phyloP scores from a whole-genome alignment of 2,888 invertebrate genomes.

The Entomobrya multifasciata region DNA sequence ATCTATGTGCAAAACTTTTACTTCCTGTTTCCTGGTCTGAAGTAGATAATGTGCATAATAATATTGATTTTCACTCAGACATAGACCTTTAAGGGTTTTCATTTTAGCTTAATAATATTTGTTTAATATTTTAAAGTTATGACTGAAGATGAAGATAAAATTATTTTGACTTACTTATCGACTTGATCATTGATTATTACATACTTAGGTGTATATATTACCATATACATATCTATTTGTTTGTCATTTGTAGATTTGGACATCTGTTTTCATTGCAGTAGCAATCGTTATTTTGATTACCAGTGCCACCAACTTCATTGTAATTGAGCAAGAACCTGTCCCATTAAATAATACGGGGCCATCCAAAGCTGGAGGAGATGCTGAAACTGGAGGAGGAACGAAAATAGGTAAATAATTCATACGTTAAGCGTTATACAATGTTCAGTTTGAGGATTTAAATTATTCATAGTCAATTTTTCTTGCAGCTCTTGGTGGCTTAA shows the following conservation, averaged over 20 bases:
- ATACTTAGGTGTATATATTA: too few relatives aligned
- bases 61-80: too few relatives aligned
- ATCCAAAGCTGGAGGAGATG: neutral
- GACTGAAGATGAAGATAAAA: too few relatives aligned
- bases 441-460: neutral
- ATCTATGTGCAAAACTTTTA: neutral
- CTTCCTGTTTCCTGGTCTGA: too few relatives aligned
- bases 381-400: too few relatives aligned
- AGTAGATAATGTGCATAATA: too few relatives aligned
- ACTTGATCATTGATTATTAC: too few relatives aligned
- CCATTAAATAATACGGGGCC: neutral
- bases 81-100: too few relatives aligned
- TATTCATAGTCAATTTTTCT: neutral
- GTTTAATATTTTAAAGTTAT: constrained; percentile 1
- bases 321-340: neutral
- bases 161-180: too few relatives aligned
- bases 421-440: neutral
- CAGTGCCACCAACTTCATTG: constrained; percentile 38
- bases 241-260: constrained; percentile 56
- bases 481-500: constrained; percentile 57
- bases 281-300: constrained; percentile 56
- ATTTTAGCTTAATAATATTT: neutral
- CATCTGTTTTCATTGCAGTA: constrained; percentile 56
- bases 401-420: constrained; percentile 8
- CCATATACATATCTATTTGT: too few relatives aligned